A percentile compares a stretch with the other conserved stretches of the same genome.
These are phyloP conservation scores for Lottia scabra DNA, from an alignment of 2,888 invertebrate genomes.

Conservation along the genomic window DNA sequence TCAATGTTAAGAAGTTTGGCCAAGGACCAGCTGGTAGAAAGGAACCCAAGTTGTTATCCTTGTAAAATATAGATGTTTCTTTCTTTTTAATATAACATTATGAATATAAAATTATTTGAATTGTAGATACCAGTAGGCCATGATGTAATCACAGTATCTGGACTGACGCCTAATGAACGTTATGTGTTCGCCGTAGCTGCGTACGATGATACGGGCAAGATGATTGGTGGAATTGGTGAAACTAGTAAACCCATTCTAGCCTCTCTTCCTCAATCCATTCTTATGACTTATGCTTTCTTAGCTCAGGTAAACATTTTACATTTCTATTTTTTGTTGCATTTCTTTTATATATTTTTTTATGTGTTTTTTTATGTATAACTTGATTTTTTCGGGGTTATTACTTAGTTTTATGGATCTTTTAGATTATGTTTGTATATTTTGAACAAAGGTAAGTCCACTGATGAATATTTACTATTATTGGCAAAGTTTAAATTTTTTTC, in stretches of 20 bases:
- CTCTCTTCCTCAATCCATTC: conserved; percentile 63
- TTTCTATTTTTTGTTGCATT: background rate
- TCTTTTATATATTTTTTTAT: background rate
- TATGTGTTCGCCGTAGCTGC: conserved; percentile 69
- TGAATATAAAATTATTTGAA: background rate
- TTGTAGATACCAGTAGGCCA: conserved; percentile 61
- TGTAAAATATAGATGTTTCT: too few species aligned
- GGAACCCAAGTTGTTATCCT: too few species aligned
- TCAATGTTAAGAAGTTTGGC: too few species aligned
- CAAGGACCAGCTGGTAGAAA: too few species aligned
- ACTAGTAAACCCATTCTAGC: conserved; percentile 66
- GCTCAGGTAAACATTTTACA: conserved; percentile 49
- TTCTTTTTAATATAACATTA: too few species aligned
- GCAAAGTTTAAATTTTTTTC: too few species aligned
- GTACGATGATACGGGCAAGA: conserved; percentile 65
- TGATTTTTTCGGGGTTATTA: too few species aligned
- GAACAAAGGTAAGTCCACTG: too few species aligned
- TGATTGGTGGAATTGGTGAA: conserved; percentile 67
- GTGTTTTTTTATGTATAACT: background rate
- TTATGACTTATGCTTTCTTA: conserved; percentile 67
- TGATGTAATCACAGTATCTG: conserved; percentile 59
- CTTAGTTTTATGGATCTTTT: too few species aligned
- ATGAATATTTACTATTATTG: too few species aligned
- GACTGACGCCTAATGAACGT: conserved; percentile 60
- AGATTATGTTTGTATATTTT: too few species aligned